These are phyloP conservation scores for Tethya wilhelma DNA, from an alignment of 37 sponge, comb jelly and placozoan genomes.

Conservation along the genomic window DNA sequence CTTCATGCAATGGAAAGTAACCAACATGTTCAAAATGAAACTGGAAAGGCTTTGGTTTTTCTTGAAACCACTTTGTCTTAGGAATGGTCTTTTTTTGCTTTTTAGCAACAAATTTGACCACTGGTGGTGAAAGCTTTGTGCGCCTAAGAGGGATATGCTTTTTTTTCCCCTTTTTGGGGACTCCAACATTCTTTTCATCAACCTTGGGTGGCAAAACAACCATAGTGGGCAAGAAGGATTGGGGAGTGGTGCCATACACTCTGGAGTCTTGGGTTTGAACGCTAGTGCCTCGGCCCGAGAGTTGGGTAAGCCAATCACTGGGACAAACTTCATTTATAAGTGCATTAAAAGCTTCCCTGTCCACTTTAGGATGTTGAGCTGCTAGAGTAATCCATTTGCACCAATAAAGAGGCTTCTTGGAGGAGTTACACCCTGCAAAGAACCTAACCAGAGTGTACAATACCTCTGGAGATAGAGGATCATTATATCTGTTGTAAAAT, in stretches of 20 bases:
- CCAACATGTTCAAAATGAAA: too few species aligned
- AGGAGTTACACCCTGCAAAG: background rate
- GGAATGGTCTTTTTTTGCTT: background rate
- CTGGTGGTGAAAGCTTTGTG: background rate
- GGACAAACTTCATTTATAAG: constrained; percentile 35
- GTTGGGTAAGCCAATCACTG: constrained; percentile 23
- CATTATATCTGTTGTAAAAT: constrained; percentile 4
- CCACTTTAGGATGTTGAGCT: background rate
- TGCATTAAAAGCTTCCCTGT: background rate
- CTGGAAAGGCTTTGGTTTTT: too few species aligned
- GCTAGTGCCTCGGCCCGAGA: background rate
- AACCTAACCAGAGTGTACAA: constrained; percentile 1
- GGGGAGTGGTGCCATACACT: too few species aligned
- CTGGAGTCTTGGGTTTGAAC: background rate
- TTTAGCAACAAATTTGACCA: background rate
- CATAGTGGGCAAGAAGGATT: too few species aligned
- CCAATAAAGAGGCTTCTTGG: constrained; percentile 16
- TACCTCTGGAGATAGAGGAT: background rate
- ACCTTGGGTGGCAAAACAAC: background rate
- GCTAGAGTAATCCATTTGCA: constrained; percentile 41
- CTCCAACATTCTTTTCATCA: background rate
- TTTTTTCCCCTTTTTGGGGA: background rate
- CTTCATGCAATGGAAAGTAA: constrained; percentile 27
- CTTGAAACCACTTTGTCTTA: too few species aligned
- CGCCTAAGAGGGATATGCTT: background rate